Conservation (phyloP, 1,140 invertebrate species). For the Nomia melanderi region DNA sequence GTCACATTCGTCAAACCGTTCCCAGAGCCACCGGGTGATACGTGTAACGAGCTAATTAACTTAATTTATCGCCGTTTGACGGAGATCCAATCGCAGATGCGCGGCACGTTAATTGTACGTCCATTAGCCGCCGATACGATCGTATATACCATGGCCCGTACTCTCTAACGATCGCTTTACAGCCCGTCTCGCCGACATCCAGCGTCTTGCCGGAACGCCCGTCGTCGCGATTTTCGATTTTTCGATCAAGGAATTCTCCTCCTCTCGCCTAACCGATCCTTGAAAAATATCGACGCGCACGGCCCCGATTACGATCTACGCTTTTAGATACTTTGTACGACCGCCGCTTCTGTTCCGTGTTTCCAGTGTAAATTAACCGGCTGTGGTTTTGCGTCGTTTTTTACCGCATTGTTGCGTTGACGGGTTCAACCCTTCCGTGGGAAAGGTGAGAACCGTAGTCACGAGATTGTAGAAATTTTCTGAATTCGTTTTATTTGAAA, state of each 20-base stretch:
- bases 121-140: conserved; percentile 73
- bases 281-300: not conserved
- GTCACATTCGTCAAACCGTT: conserved; percentile 70
- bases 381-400: too few relatives aligned
- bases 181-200: conserved; percentile 57
- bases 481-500: too few relatives aligned
- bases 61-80: conserved; percentile 74
- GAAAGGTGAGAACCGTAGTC: too few relatives aligned
- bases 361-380: too few relatives aligned
- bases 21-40: conserved; percentile 59
- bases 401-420: too few relatives aligned
- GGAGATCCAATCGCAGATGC: conserved; percentile 72
- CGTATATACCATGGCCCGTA: conserved; percentile 56
- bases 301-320: not conserved
- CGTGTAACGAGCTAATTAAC: conserved; percentile 75
- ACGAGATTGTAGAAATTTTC: too few relatives aligned
- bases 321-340: too few relatives aligned
- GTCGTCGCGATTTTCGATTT: conserved; percentile 42
- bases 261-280: not conserved
- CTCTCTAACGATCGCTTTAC: conserved; percentile 68
- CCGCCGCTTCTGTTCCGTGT: too few relatives aligned
- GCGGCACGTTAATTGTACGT: conserved; percentile 71
- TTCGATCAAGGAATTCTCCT: not conserved
- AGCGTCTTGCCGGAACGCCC: conserved; percentile 43
- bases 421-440: too few relatives aligned